phyloP scores from a whole-genome alignment of 2,888 invertebrate genomes.

The Brenthis hecate region DNA sequence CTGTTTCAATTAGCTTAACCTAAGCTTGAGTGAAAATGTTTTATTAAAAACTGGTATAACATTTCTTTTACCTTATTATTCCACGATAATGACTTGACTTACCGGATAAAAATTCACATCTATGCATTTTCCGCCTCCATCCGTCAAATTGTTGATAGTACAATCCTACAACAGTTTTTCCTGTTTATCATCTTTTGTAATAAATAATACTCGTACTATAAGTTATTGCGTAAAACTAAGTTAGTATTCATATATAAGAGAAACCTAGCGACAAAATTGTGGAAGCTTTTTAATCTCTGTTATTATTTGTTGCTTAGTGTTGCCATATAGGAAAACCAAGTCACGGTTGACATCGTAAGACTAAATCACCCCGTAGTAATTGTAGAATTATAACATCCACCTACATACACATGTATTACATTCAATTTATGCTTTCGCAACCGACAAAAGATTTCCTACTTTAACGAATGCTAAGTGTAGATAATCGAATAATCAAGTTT shows the following conservation, averaged over 20 bases:
- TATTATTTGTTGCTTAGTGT: constrained; percentile 21
- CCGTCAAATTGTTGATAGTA: too few species aligned
- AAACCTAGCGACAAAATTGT: not conserved
- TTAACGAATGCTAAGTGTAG: constrained; percentile 24
- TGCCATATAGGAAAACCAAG: constrained; percentile 28
- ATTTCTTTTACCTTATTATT: too few species aligned
- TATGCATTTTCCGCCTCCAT: too few species aligned
- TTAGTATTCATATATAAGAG: not conserved
- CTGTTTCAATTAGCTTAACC: too few species aligned
- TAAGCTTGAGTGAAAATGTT: too few species aligned
- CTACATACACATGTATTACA: constrained; percentile 23
- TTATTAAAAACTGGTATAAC: too few species aligned
- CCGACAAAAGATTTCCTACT: constrained; percentile 31
- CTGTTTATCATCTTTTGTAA: too few species aligned
- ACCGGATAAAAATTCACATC: too few species aligned
- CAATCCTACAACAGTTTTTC: too few species aligned
- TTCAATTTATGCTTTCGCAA: constrained; percentile 36
- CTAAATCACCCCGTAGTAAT: constrained; percentile 15
- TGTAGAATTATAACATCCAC: constrained; percentile 17
- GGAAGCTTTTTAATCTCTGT: not conserved
- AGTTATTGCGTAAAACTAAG: not conserved
- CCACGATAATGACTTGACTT: too few species aligned
- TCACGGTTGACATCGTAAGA: constrained; percentile 32
- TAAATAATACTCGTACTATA: too few species aligned
- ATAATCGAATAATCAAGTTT: constrained; percentile 14